Conservation (phyloP, 2,797 vertebrate genomes). For the Danio aesculapii region DNA sequence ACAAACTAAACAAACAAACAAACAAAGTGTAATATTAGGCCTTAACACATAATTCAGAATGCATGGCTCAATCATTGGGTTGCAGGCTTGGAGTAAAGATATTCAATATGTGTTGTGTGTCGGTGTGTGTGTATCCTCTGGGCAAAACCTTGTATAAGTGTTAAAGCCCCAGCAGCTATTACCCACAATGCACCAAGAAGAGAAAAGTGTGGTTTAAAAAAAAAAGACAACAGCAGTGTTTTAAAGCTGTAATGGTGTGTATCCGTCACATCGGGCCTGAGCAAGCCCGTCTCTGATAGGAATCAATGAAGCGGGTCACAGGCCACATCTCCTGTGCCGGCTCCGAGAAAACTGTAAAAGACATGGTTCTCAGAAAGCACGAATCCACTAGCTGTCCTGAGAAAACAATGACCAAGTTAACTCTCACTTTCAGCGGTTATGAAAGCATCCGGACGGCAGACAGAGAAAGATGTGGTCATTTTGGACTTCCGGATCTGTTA, state of each 20-base stretch:
- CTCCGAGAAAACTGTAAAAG: conserved; percentile 41
- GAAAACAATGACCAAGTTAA: conserved; percentile 6
- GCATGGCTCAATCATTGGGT: too few species aligned
- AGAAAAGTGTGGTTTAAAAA: too few species aligned
- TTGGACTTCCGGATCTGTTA: neutral
- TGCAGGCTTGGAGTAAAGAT: too few species aligned
- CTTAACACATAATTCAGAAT: too few species aligned
- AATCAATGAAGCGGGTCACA: conserved; percentile 35
- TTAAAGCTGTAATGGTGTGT: conserved; percentile 35
- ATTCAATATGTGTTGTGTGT: too few species aligned
- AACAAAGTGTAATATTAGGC: too few species aligned
- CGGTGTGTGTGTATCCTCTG: neutral
- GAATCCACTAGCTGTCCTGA: conserved; percentile 22
- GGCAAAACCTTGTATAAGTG: conserved; percentile 19
- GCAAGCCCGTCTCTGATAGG: conserved; percentile 42
- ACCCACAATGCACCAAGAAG: conserved; percentile 9
- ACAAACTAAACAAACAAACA: too few species aligned
- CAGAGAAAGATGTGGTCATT: conserved; percentile 10
- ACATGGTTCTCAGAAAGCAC: conserved; percentile 41
- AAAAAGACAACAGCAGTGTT: conserved; percentile 1
- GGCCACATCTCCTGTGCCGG: conserved; percentile 38
- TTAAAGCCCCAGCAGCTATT: conserved; percentile 20
- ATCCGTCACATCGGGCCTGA: conserved; percentile 15
- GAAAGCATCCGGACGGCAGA: neutral
- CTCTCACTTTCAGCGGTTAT: neutral